These are phyloP conservation scores for Saguinus imperator DNA, from an alignment of 2,113 vertebrate species.

Conservation along the genomic window DNA sequence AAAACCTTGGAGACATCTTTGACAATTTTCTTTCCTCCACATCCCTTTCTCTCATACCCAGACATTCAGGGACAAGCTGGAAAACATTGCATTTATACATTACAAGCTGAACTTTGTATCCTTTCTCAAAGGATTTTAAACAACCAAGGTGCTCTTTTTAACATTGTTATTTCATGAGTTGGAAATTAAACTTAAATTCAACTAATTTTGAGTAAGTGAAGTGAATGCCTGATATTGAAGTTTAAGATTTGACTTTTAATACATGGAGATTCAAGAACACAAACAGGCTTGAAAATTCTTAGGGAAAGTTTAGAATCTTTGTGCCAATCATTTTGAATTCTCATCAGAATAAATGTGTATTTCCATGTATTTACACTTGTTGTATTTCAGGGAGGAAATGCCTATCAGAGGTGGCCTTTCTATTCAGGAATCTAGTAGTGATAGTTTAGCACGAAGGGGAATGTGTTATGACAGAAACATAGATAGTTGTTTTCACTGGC, in stretches of 20 bases:
- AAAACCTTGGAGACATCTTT: neutral
- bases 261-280: constrained; percentile 3
- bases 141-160: neutral
- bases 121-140: neutral
- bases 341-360: constrained; percentile 8
- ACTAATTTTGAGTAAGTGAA: constrained; percentile 2
- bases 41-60: neutral
- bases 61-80: too few species aligned
- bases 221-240: neutral
- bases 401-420: neutral
- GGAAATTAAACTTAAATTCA: constrained; percentile 6
- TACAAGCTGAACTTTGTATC: neutral
- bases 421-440: neutral
- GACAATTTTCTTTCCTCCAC: neutral
- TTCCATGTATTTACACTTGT: neutral
- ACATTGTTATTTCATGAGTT: constrained; percentile 25
- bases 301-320: constrained; percentile 17
- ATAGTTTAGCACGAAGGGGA: neutral
- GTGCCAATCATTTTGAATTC: neutral
- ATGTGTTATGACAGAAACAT: neutral
- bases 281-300: neutral
- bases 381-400: constrained; percentile 10
- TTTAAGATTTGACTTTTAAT: constrained; percentile 34
- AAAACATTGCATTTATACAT: too few species aligned
- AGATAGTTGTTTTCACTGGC: neutral